Evolutionary conservation across 2,797 vertebrate genomes (phyloP).

Genomic region (Macrochelys suwanniensis): DNA sequence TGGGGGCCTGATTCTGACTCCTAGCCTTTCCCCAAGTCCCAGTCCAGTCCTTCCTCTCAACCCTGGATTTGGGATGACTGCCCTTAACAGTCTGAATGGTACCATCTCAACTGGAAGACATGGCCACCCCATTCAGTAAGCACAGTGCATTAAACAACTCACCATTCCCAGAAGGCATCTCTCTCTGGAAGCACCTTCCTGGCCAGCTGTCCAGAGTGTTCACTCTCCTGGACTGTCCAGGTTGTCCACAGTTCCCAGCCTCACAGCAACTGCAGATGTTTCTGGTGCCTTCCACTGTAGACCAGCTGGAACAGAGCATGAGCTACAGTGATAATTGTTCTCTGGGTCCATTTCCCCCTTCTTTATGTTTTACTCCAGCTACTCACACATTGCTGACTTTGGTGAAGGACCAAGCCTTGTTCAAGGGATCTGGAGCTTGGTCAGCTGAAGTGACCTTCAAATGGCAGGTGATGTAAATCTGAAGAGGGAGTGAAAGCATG

Average conservation of each 20-base stretch:
- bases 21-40: neutral
- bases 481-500: neutral
- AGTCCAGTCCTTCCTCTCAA: neutral
- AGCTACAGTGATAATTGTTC: neutral
- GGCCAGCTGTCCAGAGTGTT: neutral
- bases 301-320: conserved; percentile 39
- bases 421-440: conserved; percentile 37
- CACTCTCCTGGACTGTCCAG: neutral
- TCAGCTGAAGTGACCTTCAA: conserved; percentile 54
- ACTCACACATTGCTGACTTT: conserved; percentile 62
- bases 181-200: conserved; percentile 14
- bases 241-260: neutral
- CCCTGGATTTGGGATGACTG: neutral
- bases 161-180: neutral
- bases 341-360: neutral
- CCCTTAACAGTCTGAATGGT: no score
- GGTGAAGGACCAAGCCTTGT: conserved; percentile 75
- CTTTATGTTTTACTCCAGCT: accelerated
- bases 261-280: conserved; percentile 73
- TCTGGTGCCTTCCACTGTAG: conserved; percentile 60
- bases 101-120: neutral
- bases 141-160: neutral
- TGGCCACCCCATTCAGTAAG: neutral
- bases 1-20: no score
- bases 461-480: conserved; percentile 74